Percentiles rank a stretch among this genome's conserved stretches.
These are phyloP conservation scores for Bradynema listronoti DNA, from an alignment of 1,140 invertebrate species.

Conservation along the genomic window DNA sequence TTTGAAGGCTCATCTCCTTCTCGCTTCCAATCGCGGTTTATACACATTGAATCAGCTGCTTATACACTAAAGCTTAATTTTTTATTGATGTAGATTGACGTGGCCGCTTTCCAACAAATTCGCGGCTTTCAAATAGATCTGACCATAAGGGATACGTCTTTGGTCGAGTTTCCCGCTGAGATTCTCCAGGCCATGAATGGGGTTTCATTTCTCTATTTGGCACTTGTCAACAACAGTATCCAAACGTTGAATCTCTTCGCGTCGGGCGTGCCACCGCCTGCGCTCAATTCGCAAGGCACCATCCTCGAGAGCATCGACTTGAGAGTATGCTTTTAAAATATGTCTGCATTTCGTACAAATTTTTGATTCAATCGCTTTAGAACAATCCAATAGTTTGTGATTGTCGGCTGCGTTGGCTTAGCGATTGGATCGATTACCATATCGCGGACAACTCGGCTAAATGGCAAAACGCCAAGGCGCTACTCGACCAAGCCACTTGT, in stretches of 20 bases:
- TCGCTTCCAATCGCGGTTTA: too few species aligned
- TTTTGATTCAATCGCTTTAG: constrained; percentile 15
- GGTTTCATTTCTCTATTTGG: constrained; percentile 21
- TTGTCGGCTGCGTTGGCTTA: constrained; percentile 36
- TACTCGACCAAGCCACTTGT: constrained; percentile 13
- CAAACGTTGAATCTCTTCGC: constrained; percentile 22
- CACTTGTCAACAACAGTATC: constrained; percentile 25
- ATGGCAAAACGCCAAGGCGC: constrained; percentile 4
- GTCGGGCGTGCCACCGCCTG: constrained; percentile 2
- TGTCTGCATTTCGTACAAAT: background rate
- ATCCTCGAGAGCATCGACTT: constrained; percentile 29
- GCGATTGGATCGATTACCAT: constrained; percentile 30
- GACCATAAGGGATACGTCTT: constrained; percentile 22
- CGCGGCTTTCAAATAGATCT: constrained; percentile 24
- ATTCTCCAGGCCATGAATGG: constrained; percentile 26
- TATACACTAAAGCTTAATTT: too few species aligned
- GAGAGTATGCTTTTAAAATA: constrained; percentile 15
- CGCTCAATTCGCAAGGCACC: constrained; percentile 33
- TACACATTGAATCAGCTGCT: too few species aligned
- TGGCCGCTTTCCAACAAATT: constrained; percentile 19
- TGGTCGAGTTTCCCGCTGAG: constrained; percentile 32
- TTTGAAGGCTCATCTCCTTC: background rate
- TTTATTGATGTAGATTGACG: too few species aligned
- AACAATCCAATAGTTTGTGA: constrained; percentile 37
- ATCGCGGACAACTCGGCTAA: constrained; percentile 18